Percentiles rank a stretch among this genome's conserved stretches.
phyloP scores from a whole-genome alignment of 2,113 vertebrate genomes.

The Lepus americanus region DNA sequence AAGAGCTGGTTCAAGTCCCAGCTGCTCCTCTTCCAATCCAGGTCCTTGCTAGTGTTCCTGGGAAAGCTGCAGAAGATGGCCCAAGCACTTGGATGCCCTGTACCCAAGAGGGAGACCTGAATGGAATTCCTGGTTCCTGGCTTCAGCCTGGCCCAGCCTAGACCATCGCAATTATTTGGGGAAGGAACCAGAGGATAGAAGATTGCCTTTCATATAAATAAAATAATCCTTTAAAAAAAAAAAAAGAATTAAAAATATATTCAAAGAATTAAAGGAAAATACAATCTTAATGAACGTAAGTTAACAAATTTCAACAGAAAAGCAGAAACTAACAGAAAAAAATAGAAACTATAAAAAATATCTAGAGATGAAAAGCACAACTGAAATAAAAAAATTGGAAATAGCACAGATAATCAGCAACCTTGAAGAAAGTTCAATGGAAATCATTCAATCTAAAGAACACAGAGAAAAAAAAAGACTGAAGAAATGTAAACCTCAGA shows the following conservation, averaged over 20 bases:
- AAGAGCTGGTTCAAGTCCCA: no score
- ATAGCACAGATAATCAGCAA: not conserved
- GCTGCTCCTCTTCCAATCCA: no score
- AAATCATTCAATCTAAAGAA: not conserved
- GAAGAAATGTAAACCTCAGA: not conserved
- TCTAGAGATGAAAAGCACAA: constrained; percentile 24
- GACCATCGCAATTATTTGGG: no score
- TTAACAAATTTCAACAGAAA: constrained; percentile 30
- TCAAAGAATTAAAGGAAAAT: constrained; percentile 25
- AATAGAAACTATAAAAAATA: not conserved
- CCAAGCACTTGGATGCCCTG: no score
- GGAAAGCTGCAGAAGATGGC: no score
- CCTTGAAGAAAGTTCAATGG: not conserved
- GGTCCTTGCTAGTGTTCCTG: no score
- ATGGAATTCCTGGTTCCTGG: no score
- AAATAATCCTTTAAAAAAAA: no score
- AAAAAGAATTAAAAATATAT: constrained; percentile 20
- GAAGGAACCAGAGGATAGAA: no score
- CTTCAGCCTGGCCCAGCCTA: no score
- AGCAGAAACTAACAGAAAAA: not conserved
- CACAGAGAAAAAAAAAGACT: not conserved
- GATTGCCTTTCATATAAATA: no score
- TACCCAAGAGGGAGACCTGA: no score
- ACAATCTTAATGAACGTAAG: not conserved
- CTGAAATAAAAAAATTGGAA: not conserved